These are phyloP conservation scores for Drosophila fungiperda DNA, from an alignment of 2,888 invertebrate genomes.

Conservation along the genomic window DNA sequence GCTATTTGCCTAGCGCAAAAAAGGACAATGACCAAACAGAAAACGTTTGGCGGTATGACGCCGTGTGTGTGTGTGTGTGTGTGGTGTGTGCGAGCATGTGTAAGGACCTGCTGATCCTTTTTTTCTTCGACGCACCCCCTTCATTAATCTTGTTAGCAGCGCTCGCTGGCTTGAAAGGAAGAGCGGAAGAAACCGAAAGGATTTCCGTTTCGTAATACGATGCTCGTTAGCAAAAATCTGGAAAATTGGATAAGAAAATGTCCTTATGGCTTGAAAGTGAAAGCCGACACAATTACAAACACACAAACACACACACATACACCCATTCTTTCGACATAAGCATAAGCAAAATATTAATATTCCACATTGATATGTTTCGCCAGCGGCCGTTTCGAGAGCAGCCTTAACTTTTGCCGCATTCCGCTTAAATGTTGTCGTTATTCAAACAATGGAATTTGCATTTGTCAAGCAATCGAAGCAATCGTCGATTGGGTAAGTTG, in stretches of 20 bases:
- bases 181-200: constrained; percentile 79
- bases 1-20: constrained; percentile 77
- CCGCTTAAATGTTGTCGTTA: constrained; percentile 69
- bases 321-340: neutral
- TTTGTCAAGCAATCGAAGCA: constrained; percentile 73
- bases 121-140: constrained; percentile 63
- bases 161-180: constrained; percentile 45
- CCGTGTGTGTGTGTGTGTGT: constrained; percentile 21
- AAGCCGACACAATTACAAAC: constrained; percentile 56
- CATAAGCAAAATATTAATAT: neutral
- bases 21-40: constrained; percentile 78
- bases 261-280: constrained; percentile 67
- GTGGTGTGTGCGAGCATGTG: constrained; percentile 18
- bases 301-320: neutral
- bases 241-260: constrained; percentile 58
- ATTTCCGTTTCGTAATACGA: constrained; percentile 80
- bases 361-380: neutral
- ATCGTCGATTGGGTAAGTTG: constrained; percentile 26
- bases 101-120: constrained; percentile 58
- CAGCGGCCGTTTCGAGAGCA: neutral
- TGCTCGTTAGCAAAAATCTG: constrained; percentile 35
- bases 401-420: constrained; percentile 6
- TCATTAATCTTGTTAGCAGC: constrained; percentile 77
- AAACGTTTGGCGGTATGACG: constrained; percentile 59
- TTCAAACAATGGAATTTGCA: constrained; percentile 81